Evolutionary conservation across 2,797 vertebrate genomes (phyloP), one percentile per base, ranked within the genome.

Genomic region (Cygnus olor): DNA sequence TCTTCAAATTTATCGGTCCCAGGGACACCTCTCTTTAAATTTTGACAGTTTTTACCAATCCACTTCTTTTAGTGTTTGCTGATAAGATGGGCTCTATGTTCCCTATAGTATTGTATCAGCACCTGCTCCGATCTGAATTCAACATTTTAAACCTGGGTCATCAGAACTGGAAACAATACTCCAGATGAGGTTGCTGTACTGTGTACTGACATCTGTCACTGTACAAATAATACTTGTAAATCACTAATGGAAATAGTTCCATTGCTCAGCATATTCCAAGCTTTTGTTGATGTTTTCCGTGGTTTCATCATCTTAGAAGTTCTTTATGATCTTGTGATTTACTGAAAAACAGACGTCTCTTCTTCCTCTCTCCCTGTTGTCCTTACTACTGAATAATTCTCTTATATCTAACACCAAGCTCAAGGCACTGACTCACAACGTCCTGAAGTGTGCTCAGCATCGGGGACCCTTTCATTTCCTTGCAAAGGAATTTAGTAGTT

Each of bases 381-480:
- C 44, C 25, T 44, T 42, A 32, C 3, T n/a, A 8, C 12, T 44
- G 28, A 60, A 74, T 45, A 79, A 51, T 2, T 47, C 8, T 58
- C 25, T 68, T 49, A 47, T 30, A n/a, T 60, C 21, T 16, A 25
- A 12, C 38, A 11, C 22, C 5, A 42, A 51, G 16, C 8, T 87
- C 34, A 76, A 89, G 28, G 11, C n/a, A 32, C 25, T 19, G 16
- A 53, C 56, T 94, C 4, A 0, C 22, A 60, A 88, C 44, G 79
- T 73, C 60, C 71, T n/a, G 66, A 85, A 56, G 38, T 19, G 6
- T 28, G 10, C 4, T 94, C 38, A 51, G n/a, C 15, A n/a, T 54
- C 54, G 58, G 6, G 1, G 32, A 25, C 32, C 21, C 25, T 95
- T 96, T 92, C 54, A 94, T 91, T 97, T 90, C 38, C 56, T 94